Percentiles rank a stretch among this genome's conserved stretches.
phyloP scores from a whole-genome alignment of 2,113 vertebrate species.

The Onychostoma macrolepis region DNA sequence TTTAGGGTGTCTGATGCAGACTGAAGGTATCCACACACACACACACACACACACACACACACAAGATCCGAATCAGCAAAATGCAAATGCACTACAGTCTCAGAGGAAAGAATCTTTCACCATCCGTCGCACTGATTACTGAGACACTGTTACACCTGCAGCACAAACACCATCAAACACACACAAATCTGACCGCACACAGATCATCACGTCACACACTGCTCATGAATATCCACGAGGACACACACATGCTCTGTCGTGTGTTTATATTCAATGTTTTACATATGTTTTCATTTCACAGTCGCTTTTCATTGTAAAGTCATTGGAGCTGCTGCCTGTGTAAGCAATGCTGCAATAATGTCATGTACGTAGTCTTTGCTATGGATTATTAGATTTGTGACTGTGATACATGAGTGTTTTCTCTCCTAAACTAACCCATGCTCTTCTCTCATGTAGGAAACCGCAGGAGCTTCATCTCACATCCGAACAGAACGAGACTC shows the following conservation, averaged over 20 bases:
- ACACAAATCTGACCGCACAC: background rate
- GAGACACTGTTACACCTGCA: background rate
- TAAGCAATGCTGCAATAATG: too few relatives aligned
- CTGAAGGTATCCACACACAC: conserved; percentile 15
- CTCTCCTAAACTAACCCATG: background rate
- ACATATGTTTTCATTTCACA: background rate
- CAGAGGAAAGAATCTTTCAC: background rate
- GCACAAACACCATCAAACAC: background rate
- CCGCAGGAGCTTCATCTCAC: too few relatives aligned
- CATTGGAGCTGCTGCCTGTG: too few relatives aligned
- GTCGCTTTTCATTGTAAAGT: too few relatives aligned
- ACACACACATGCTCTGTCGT: background rate
- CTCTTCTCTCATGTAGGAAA: too few relatives aligned
- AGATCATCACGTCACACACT: background rate
- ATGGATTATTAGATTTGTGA: background rate
- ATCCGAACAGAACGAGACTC: too few relatives aligned
- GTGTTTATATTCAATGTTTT: background rate
- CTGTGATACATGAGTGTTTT: background rate
- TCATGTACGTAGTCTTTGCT: too few relatives aligned
- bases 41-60: background rate
- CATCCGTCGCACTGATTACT: background rate
- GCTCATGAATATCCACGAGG: background rate
- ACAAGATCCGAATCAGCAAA: conserved; percentile 45
- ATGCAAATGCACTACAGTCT: background rate
- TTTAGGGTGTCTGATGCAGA: conserved; percentile 48